Evolutionary conservation across 2,888 invertebrate species (phyloP).

Genomic region (Malachius bipustulatus): DNA sequence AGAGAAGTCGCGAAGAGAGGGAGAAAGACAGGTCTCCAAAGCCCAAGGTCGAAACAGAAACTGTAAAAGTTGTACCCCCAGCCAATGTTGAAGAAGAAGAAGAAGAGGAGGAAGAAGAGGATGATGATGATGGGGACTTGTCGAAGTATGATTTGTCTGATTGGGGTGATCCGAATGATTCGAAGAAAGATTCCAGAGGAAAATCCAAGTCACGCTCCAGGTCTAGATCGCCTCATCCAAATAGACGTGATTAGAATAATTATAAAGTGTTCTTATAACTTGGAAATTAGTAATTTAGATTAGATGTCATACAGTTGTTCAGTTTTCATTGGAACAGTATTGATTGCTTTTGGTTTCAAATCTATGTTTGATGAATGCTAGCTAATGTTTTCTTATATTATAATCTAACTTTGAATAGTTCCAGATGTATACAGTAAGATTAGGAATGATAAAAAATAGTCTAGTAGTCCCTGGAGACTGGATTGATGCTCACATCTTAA

Average conservation of each 20-base stretch:
- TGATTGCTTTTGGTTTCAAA: too few relatives aligned
- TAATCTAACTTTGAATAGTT: too few relatives aligned
- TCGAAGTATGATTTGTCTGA: slow-evolving; percentile 46
- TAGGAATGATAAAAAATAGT: too few relatives aligned
- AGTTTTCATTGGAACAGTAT: too few relatives aligned
- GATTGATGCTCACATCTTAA: too few relatives aligned
- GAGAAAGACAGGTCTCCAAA: slow-evolving; percentile 14
- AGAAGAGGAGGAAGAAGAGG: slow-evolving; percentile 37
- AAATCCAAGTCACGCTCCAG: slow-evolving; percentile 23
- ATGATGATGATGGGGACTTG: slow-evolving; percentile 43
- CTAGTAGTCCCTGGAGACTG: too few relatives aligned
- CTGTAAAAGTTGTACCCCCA: slow-evolving; percentile 8
- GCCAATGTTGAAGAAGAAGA: slow-evolving; percentile 17
- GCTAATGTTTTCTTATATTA: too few relatives aligned
- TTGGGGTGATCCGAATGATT: slow-evolving; percentile 36
- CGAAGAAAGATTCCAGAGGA: slow-evolving; percentile 18
- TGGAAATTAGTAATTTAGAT: too few relatives aligned
- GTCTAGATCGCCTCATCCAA: slow-evolving; percentile 21
- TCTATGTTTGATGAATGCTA: too few relatives aligned
- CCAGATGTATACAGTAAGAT: too few relatives aligned
- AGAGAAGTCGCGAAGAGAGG: slow-evolving; percentile 18
- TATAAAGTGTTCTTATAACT: too few relatives aligned
- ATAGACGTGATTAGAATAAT: not conserved
- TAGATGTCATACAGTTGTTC: too few relatives aligned
- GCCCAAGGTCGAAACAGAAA: slow-evolving; percentile 10